phyloP scores from a whole-genome alignment of 2,797 vertebrate species.

The Gastrophryne carolinensis region DNA sequence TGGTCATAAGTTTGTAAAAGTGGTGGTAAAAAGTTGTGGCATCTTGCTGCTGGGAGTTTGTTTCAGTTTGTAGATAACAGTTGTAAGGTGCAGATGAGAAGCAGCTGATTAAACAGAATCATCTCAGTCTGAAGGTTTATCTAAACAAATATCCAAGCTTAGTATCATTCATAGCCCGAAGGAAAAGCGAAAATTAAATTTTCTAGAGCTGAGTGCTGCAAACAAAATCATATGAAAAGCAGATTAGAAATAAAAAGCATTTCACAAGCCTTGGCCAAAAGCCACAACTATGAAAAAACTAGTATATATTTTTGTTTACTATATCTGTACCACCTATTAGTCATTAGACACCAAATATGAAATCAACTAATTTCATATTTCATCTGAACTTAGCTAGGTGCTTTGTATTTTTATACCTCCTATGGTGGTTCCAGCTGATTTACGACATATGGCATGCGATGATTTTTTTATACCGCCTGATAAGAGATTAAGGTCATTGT shows the following conservation, averaged over 20 bases:
- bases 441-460: no score
- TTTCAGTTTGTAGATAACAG: neutral
- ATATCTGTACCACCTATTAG: conserved; percentile 31
- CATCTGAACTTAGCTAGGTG: neutral
- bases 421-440: no score
- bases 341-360: no score
- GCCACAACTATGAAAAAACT: conserved; percentile 34
- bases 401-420: no score
- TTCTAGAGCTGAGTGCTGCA: conserved; percentile 39
- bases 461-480: no score
- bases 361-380: conserved; percentile 22
- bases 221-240: conserved; percentile 43
- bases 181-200: conserved; percentile 47
- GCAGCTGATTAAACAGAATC: conserved; percentile 41
- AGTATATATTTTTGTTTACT: conserved; percentile 40
- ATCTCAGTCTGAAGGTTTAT: conserved; percentile 43
- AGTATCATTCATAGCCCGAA: conserved; percentile 46
- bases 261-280: conserved; percentile 36
- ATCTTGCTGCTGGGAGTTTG: no score
- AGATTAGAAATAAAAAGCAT: conserved; percentile 51
- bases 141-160: conserved; percentile 42
- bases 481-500: no score
- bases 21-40: no score
- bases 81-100: conserved; percentile 21
- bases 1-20: no score